Evolutionary conservation across 2,888 invertebrate genomes (phyloP).

Genomic region (Nomada hirtipes): DNA sequence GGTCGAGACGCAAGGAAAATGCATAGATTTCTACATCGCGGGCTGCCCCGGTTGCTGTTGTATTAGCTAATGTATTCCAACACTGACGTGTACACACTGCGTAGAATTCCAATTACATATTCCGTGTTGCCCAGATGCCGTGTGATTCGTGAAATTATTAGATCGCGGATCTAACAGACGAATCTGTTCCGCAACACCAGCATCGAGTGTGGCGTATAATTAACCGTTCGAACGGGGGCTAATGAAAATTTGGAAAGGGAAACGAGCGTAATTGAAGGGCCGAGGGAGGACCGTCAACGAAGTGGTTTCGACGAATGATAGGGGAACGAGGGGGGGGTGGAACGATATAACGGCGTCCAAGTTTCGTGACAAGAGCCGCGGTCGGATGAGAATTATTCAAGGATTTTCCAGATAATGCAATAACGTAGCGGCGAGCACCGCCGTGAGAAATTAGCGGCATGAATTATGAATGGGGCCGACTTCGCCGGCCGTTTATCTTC

Average conservation of each 20-base stretch:
- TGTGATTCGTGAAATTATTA: slow-evolving; percentile 62
- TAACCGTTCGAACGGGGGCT: background rate
- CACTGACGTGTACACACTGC: slow-evolving; percentile 24
- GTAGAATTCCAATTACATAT: slow-evolving; percentile 62
- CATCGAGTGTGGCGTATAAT: background rate
- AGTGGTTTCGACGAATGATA: background rate
- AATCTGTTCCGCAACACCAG: background rate
- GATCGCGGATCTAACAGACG: slow-evolving; percentile 35
- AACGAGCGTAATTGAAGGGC: background rate
- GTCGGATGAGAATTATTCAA: slow-evolving; percentile 70
- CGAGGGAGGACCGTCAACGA: background rate
- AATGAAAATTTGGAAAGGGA: slow-evolving; percentile 41
- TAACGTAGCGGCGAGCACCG: slow-evolving; percentile 64
- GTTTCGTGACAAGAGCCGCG: slow-evolving; percentile 55
- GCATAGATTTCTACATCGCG: background rate
- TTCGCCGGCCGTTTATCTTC: slow-evolving; percentile 71
- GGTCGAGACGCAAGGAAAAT: slow-evolving; percentile 37
- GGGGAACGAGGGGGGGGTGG: background rate
- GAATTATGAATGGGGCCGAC: slow-evolving; percentile 73
- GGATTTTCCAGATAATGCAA: slow-evolving; percentile 72
- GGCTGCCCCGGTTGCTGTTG: slow-evolving; percentile 23
- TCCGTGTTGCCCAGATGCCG: slow-evolving; percentile 29
- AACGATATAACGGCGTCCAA: slow-evolving; percentile 29
- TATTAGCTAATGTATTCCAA: slow-evolving; percentile 49
- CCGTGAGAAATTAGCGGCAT: slow-evolving; percentile 73